Base-by-base conservation (phyloP, 2,797 vertebrate species). In the Nyctibius grandis region DNA sequence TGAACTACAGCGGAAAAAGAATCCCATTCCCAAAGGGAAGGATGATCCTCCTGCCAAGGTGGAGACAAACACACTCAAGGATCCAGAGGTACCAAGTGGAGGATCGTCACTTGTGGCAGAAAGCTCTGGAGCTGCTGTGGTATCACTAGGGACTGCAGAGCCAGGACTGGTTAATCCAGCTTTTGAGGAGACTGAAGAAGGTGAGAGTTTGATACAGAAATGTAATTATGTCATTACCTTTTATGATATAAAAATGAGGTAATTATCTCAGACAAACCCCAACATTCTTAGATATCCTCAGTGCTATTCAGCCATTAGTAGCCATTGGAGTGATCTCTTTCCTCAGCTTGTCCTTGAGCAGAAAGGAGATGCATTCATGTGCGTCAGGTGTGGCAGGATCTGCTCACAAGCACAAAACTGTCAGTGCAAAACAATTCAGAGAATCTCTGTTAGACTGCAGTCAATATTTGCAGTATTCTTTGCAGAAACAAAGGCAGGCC, bases 121-220 rank as follows among this genome's bases (percentile, higher is more conserved):
- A 89, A 98, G 97, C 45, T 96, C 98, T 48, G 77, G 91, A 70
- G 96, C 97, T 53, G 94, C 97, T 22, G 96, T 95, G 57, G 95
- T 96, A 14, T 96, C 97, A 26, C 98, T 95, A 14, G 98, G 98
- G 60, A 98, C 97, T 69, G 97, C 98, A 5, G 99, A 99, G 83
- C 98, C 99, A 9, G 99, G 99, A 7, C 95, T 99, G 84, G 98
- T 99, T 68, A 99, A 99, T 94, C 99, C 98, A 78, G 99, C 99
- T 61, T 99, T 98, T 93, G 99, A 99, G 95, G 99, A 99, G 97
- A 97, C 98, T 65, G 99, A 99, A 91, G 99, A 99, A 65, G 99
- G 99, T 99, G 98, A 94, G 98, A 79, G 31, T 78, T 77, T 88
- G 70, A 50, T 47, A 61, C 44, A 87, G 31, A 79, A 73, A 31